A percentile compares a stretch with the other conserved stretches of the same genome.
These are phyloP conservation scores for Amaurobius ferox DNA, from an alignment of 2,888 invertebrate species.

Conservation along the genomic window DNA sequence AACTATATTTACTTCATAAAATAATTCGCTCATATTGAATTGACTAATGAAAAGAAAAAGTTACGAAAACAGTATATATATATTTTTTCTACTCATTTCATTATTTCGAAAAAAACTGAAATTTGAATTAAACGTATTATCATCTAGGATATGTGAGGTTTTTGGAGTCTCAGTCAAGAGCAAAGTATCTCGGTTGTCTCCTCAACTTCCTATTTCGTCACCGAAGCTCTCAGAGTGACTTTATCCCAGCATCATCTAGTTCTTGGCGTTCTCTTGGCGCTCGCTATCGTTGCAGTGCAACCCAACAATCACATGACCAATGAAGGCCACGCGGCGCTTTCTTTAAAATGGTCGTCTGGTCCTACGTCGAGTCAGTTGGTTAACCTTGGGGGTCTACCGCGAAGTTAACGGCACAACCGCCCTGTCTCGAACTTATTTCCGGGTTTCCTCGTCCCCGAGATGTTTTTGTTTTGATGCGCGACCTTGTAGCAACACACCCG, in stretches of 20 bases:
- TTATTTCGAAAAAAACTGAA: too few relatives aligned
- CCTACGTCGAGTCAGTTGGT: conserved; percentile 21
- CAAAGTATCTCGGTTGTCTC: not conserved
- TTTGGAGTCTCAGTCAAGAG: too few relatives aligned
- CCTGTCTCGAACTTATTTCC: conserved; percentile 37
- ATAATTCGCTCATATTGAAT: too few relatives aligned
- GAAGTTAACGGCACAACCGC: conserved; percentile 29
- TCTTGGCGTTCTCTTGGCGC: conserved; percentile 7
- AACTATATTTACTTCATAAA: too few relatives aligned
- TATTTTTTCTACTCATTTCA: too few relatives aligned
- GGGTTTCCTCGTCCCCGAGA: conserved; percentile 31
- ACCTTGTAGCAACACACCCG: conserved; percentile 15
- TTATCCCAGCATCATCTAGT: not conserved
- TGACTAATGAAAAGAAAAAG: too few relatives aligned
- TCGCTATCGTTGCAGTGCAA: not conserved
- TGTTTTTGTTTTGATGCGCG: conserved; percentile 20
- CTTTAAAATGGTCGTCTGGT: conserved; percentile 17
- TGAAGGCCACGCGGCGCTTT: conserved; percentile 38
- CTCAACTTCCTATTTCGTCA: not conserved
- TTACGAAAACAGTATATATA: too few relatives aligned
- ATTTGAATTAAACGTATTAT: too few relatives aligned
- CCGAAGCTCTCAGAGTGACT: not conserved
- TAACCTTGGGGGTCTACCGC: conserved; percentile 35
- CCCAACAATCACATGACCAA: conserved; percentile 23
- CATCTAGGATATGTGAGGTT: too few relatives aligned